Percentiles rank a stretch among this genome's conserved stretches.
These are phyloP conservation scores for Equus przewalskii DNA, from an alignment of 2,113 vertebrate species.

Conservation along the genomic window DNA sequence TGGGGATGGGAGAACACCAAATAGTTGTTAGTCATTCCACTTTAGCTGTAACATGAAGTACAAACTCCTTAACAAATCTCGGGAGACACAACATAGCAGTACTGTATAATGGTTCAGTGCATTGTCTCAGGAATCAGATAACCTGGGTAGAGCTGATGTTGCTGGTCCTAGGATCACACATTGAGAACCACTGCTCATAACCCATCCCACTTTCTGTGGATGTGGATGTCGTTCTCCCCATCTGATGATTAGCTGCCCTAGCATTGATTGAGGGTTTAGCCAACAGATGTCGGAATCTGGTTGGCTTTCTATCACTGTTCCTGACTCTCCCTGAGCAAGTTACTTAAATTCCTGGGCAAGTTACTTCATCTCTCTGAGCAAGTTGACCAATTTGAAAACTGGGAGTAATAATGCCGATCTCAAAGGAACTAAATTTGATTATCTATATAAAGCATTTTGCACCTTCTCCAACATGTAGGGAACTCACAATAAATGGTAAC, in stretches of 20 bases:
- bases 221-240: fast-evolving
- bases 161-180: too few species aligned
- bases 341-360: background rate
- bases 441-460: background rate
- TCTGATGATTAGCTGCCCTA: background rate
- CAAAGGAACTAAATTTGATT: conserved; percentile 17
- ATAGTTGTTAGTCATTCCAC: background rate
- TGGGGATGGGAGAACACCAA: background rate
- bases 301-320: background rate
- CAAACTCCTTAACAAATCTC: background rate
- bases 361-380: background rate
- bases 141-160: background rate
- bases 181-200: background rate
- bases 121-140: background rate
- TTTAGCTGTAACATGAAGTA: background rate
- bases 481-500: background rate
- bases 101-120: background rate
- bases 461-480: background rate
- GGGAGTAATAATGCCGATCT: background rate
- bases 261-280: background rate
- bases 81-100: background rate
- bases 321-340: background rate
- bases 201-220: background rate
- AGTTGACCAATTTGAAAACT: conserved; percentile 19
- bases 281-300: background rate